Evolutionary conservation across 2,113 vertebrate species (phyloP).

Genomic region (Pleuronectes platessa): DNA sequence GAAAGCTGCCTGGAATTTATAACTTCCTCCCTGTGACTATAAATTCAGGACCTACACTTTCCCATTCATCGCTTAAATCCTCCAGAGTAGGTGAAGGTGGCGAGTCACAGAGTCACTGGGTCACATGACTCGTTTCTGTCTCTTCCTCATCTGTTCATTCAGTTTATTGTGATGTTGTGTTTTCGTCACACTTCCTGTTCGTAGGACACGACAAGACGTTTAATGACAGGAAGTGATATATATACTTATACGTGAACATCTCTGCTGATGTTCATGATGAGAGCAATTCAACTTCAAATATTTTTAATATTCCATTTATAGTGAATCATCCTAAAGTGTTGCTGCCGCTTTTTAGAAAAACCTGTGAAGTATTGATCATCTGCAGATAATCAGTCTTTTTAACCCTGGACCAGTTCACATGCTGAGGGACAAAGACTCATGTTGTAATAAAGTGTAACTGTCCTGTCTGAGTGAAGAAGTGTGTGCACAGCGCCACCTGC

Average conservation of each 20-base stretch:
- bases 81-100: neutral
- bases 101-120: neutral
- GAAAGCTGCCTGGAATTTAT: neutral
- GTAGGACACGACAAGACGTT: neutral
- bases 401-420: neutral
- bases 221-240: neutral
- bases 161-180: neutral
- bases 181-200: neutral
- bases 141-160: too few relatives aligned
- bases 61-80: neutral
- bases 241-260: neutral
- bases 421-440: neutral
- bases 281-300: neutral
- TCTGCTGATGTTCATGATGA: neutral
- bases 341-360: neutral
- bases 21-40: neutral
- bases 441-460: neutral
- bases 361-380: neutral
- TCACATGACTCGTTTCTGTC: neutral
- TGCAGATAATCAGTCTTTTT: neutral
- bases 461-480: neutral
- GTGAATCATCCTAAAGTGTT: neutral
- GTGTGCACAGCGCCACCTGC: neutral
- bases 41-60: neutral
- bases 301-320: neutral